phyloP scores from a whole-genome alignment of 2,888 invertebrate species.

The Leucophora obtusa region DNA sequence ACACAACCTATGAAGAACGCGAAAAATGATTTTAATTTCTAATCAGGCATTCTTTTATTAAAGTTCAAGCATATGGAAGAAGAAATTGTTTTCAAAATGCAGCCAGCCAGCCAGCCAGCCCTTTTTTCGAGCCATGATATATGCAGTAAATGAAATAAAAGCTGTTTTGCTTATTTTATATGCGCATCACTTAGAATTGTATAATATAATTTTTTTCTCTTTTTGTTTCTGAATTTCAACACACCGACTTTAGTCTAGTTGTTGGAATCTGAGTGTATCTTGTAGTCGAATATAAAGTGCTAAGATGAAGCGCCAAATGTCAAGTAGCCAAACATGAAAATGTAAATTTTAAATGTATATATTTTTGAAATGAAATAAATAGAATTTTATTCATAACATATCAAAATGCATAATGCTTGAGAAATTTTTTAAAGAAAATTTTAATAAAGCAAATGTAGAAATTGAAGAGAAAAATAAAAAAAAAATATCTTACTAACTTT shows the following conservation, averaged over 20 bases:
- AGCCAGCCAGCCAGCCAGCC: slow-evolving; percentile 50
- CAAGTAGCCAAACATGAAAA: slow-evolving; percentile 62
- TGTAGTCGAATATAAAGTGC: slow-evolving; percentile 44
- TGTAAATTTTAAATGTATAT: slow-evolving; percentile 45
- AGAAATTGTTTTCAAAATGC: slow-evolving; percentile 21
- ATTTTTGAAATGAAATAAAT: slow-evolving; percentile 15
- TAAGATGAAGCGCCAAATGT: slow-evolving; percentile 64
- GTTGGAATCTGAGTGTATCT: neutral
- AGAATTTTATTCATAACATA: slow-evolving; percentile 56
- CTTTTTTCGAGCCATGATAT: slow-evolving; percentile 47
- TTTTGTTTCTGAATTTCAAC: neutral
- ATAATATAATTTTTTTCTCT: neutral
- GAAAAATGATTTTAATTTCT: slow-evolving; percentile 62
- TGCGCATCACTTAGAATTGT: slow-evolving; percentile 73
- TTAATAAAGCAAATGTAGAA: neutral
- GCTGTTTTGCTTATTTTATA: slow-evolving; percentile 70
- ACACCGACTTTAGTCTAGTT: neutral
- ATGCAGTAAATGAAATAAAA: slow-evolving; percentile 50
- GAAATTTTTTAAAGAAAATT: slow-evolving; percentile 35
- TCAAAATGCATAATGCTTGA: slow-evolving; percentile 51
- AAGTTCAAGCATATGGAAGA: slow-evolving; percentile 55
- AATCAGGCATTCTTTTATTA: slow-evolving; percentile 54
- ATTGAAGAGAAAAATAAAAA: neutral
- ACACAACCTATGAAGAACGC: neutral
- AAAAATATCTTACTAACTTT: slow-evolving; percentile 18